A percentile compares a stretch with the other conserved stretches of the same genome.
These are phyloP conservation scores for Hymenopus coronatus DNA, from an alignment of 2,888 invertebrate species.

Conservation along the genomic window DNA sequence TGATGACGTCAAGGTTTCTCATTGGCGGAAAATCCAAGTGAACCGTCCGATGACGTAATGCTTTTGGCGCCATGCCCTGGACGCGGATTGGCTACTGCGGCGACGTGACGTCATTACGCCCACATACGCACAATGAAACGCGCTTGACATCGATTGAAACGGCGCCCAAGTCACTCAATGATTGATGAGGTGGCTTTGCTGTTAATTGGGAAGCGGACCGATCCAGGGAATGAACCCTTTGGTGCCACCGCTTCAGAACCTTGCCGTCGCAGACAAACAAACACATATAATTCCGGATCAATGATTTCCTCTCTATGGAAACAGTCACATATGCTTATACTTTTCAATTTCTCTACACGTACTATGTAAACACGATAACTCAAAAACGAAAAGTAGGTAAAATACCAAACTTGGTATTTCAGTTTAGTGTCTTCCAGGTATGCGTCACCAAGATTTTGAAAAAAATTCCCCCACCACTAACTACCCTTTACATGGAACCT, in stretches of 20 bases:
- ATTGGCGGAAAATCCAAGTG: slow-evolving; percentile 8
- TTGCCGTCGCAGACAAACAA: neutral
- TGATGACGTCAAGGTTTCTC: neutral
- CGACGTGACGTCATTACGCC: slow-evolving; percentile 19
- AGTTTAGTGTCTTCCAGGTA: no score
- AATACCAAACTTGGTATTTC: no score
- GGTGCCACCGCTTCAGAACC: neutral
- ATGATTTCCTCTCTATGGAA: no score
- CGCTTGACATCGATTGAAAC: slow-evolving; percentile 1
- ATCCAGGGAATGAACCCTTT: neutral
- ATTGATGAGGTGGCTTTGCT: slow-evolving; percentile 15
- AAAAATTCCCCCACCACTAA: no score
- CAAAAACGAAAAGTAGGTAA: no score
- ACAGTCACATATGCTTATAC: no score
- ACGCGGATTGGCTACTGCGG: neutral
- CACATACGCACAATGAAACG: slow-evolving; percentile 10
- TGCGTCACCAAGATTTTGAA: no score
- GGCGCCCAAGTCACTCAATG: slow-evolving; percentile 16
- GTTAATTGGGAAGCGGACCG: slow-evolving; percentile 18
- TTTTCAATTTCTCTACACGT: no score
- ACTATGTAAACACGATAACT: no score
- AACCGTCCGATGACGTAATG: slow-evolving; percentile 20
- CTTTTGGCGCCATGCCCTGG: slow-evolving; percentile 24
- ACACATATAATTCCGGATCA: neutral
- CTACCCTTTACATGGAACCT: no score